Evolutionary conservation across 2,113 vertebrate genomes (phyloP), one percentile per base, ranked within the genome.

Genomic region (Nestor notabilis): DNA sequence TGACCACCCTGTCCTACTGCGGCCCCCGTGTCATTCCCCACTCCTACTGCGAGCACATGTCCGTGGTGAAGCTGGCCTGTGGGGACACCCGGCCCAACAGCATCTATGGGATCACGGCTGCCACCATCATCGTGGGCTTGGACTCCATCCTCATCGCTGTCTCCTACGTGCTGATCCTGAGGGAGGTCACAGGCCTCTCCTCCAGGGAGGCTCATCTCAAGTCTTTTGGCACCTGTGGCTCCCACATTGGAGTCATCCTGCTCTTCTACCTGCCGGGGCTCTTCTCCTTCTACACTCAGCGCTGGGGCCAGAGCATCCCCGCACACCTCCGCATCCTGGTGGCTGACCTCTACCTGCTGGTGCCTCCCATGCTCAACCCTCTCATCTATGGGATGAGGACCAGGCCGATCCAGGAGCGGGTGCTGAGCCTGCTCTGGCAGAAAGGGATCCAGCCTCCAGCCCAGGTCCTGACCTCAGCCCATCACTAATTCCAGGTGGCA

Each of bases 191-290:
- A 75, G 53, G 39, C 8, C 88, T 97, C 1, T 96, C 96, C 80
- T 97, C 95, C 46, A 90, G 83, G 20, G 89, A 97, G 41, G 95
- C 96, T 50, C 78, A 27, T 53, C 93, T 95, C 71, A 98, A 97
- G 93, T 87, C 96, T 21, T 93, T 97, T 4, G 53, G 89, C 44
- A 97, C 92, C 17, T 97, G 95, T n/a, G 92, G 95, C 55, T 92
- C 97, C 39, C 97, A 97, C 17, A 80, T 95, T 27, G 81, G 86
- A 64, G 93, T 98, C 63, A 97, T 96, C 80, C 75, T 95, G 18
- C 46, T 61, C 29, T 90, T 76, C 79, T 83, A n/a, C 23, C 16
- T 0, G 2, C 63, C 53, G 0, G 11, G 28, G 9, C 53, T 90
- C 33, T 68, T 83, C 52, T 89, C 58, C 29, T 69, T 25, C 63